phyloP scores from a whole-genome alignment of 2,797 vertebrate genomes.

The Orestias chungarensis region DNA sequence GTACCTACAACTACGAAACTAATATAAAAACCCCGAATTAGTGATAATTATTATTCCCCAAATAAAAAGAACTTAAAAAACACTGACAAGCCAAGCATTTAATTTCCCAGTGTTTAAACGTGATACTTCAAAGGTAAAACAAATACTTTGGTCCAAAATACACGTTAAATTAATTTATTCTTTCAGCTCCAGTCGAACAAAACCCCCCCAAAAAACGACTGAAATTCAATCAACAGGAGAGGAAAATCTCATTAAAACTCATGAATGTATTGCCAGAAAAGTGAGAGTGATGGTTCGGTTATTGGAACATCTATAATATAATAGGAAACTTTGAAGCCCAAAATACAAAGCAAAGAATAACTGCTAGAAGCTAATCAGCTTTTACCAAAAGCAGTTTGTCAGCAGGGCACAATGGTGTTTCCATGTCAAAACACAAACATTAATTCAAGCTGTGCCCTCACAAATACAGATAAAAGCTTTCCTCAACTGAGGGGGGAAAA shows the following conservation, averaged over 20 bases:
- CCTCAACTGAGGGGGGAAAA: slow-evolving; percentile 30
- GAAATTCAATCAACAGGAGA: not conserved
- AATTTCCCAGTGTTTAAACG: not conserved
- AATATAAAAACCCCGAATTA: slow-evolving; percentile 1
- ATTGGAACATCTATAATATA: not conserved
- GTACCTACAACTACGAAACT: fast-evolving
- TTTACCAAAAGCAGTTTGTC: slow-evolving; percentile 54
- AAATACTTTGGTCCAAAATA: not conserved
- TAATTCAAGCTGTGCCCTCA: slow-evolving; percentile 68
- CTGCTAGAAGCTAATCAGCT: slow-evolving; percentile 64
- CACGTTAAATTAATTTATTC: not conserved
- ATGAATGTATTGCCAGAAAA: not conserved
- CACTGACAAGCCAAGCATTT: not conserved
- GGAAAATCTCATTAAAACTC: not conserved
- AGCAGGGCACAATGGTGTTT: slow-evolving; percentile 51
- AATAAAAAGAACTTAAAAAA: slow-evolving; percentile 1
- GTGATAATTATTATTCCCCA: slow-evolving; percentile 6
- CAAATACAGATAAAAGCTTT: slow-evolving; percentile 64
- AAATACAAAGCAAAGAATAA: slow-evolving; percentile 44
- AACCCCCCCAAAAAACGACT: not conserved
- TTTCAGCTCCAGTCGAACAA: not conserved
- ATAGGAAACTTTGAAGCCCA: slow-evolving; percentile 24
- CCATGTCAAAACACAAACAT: slow-evolving; percentile 65
- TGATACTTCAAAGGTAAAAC: not conserved
- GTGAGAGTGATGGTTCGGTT: not conserved